phyloP scores from a whole-genome alignment of 2,797 vertebrate genomes.

The Loriculus beryllinus region DNA sequence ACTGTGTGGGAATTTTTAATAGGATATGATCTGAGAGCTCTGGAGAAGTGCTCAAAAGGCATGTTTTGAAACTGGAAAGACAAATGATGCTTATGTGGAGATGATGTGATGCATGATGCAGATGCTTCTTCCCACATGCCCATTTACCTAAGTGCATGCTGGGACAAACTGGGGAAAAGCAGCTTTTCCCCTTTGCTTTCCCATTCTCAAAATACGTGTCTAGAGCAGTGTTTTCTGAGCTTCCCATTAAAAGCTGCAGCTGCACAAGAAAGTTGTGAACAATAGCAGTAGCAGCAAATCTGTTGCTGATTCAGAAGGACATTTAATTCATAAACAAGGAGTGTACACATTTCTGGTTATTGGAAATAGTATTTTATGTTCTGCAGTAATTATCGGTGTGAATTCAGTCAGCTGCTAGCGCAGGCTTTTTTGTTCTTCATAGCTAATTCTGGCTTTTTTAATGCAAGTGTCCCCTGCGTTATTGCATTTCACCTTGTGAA shows the following conservation, averaged over 20 bases:
- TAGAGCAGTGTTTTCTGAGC: background rate
- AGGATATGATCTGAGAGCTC: background rate
- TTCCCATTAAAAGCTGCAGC: background rate
- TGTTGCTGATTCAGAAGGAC: background rate
- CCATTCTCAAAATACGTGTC: background rate
- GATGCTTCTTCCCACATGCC: fast-evolving
- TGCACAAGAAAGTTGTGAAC: background rate
- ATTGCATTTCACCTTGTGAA: background rate
- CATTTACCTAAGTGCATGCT: background rate
- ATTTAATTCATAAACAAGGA: background rate
- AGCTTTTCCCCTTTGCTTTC: background rate
- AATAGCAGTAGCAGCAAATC: background rate
- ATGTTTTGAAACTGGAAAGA: background rate
- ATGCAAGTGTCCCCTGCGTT: background rate
- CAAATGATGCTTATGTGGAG: background rate
- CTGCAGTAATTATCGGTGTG: background rate
- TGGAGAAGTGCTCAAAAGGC: background rate
- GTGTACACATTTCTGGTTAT: background rate
- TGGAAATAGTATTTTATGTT: background rate
- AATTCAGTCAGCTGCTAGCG: background rate
- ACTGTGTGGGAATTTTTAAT: background rate
- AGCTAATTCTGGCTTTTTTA: background rate
- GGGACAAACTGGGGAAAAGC: background rate
- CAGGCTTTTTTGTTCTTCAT: background rate
- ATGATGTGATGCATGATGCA: fast-evolving